Conservation (phyloP, 2,888 invertebrate genomes). For the Campaea margaritaria region DNA sequence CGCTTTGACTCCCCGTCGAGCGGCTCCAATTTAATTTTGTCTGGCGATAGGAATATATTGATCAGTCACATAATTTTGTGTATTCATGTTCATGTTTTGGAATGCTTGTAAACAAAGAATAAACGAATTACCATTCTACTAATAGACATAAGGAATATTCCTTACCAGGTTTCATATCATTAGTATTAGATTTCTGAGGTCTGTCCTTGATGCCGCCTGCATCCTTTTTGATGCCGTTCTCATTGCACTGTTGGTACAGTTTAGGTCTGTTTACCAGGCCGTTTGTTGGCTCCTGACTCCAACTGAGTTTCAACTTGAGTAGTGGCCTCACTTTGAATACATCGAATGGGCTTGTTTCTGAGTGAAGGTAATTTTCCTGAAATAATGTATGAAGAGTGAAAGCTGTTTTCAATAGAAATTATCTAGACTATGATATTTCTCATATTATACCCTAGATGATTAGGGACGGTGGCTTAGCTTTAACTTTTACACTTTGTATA, state of each 20-base stretch:
- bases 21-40: slow-evolving; percentile 62
- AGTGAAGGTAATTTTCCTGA: slow-evolving; percentile 73
- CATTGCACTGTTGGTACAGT: slow-evolving; percentile 77
- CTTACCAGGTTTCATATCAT: slow-evolving; percentile 71
- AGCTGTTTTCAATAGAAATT: too few relatives aligned
- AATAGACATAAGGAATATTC: background rate
- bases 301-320: slow-evolving; percentile 93
- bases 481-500: too few relatives aligned
- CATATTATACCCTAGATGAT: too few relatives aligned
- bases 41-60: slow-evolving; percentile 49
- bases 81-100: too few relatives aligned
- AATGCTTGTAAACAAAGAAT: too few relatives aligned
- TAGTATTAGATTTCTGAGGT: slow-evolving; percentile 60
- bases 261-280: slow-evolving; percentile 88
- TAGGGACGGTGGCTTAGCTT: too few relatives aligned
- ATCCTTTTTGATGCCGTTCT: slow-evolving; percentile 74
- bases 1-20: slow-evolving; percentile 70
- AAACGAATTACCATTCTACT: too few relatives aligned
- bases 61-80: too few relatives aligned
- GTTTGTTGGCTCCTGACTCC: slow-evolving; percentile 91
- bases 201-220: slow-evolving; percentile 62
- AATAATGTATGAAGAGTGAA: too few relatives aligned
- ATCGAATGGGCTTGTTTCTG: slow-evolving; percentile 87
- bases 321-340: slow-evolving; percentile 92
- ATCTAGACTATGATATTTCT: background rate